Conservation (phyloP, 2,113 vertebrate genomes). For the Calyptomena viridis region DNA sequence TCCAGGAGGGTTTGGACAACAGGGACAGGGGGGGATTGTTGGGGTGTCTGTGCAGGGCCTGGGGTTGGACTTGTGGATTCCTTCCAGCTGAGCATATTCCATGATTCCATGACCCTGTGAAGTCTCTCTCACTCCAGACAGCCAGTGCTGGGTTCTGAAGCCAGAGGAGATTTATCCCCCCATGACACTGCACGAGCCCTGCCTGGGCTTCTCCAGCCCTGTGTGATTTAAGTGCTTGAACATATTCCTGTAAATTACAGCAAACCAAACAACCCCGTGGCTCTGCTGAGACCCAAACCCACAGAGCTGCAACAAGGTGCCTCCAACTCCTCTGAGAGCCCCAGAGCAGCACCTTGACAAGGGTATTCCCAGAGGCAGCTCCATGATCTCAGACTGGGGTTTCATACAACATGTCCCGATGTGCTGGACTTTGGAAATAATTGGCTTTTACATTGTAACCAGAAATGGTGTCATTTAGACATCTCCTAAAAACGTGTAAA, state of each 20-base stretch:
- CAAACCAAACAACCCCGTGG: neutral
- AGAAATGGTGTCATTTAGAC: neutral
- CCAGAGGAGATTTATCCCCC: neutral
- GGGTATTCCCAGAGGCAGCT: neutral
- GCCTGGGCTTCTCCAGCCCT: too few relatives aligned
- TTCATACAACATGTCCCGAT: neutral
- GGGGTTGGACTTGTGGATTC: fast-evolving
- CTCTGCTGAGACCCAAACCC: neutral
- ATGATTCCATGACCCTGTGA: neutral
- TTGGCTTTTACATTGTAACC: neutral
- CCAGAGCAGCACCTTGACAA: neutral
- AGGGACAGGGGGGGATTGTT: neutral
- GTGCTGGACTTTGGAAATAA: neutral
- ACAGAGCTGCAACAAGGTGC: neutral
- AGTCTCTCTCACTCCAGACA: neutral
- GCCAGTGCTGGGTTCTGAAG: neutral
- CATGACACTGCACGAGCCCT: fast-evolving
- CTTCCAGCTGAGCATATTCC: neutral
- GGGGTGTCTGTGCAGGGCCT: neutral
- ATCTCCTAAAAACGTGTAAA: neutral
- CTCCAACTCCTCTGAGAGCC: neutral
- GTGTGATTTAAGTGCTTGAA: neutral
- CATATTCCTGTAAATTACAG: neutral
- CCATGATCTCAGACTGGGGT: neutral
- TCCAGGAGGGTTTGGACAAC: neutral